Percentiles rank a stretch among this genome's conserved stretches.
Evolutionary conservation across 2,113 vertebrate species (phyloP).

Genomic region (Hiodon tergisus): DNA sequence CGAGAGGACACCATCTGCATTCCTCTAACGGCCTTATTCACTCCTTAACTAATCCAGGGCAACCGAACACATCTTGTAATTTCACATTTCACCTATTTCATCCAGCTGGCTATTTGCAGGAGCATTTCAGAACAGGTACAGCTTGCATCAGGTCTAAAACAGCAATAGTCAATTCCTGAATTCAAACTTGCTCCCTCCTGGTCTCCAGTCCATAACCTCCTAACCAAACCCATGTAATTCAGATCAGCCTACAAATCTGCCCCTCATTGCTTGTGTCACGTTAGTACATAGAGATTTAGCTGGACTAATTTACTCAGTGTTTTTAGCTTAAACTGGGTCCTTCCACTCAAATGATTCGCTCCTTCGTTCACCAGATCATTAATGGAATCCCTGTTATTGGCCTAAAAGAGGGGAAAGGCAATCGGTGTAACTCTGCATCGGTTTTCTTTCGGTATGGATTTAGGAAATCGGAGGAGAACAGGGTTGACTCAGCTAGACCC

Average conservation of each 20-base stretch:
- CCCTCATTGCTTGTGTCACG: not conserved
- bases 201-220: too few relatives aligned
- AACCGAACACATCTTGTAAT: too few relatives aligned
- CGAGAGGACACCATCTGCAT: not conserved
- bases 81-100: too few relatives aligned
- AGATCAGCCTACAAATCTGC: too few relatives aligned
- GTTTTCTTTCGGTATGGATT: not conserved
- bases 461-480: not conserved
- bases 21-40: not conserved
- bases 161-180: too few relatives aligned
- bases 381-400: slow-evolving; percentile 11
- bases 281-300: not conserved
- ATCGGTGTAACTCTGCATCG: not conserved
- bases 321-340: not conserved
- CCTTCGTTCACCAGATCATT: not conserved
- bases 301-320: not conserved
- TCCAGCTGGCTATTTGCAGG: too few relatives aligned
- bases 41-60: not conserved
- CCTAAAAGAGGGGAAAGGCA: not conserved
- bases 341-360: not conserved
- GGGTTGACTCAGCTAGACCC: not conserved
- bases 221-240: too few relatives aligned
- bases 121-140: too few relatives aligned
- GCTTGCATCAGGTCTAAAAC: too few relatives aligned
- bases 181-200: too few relatives aligned